phyloP scores from a whole-genome alignment of 2,888 invertebrate genomes.

The Siphonodentalium dalli region DNA sequence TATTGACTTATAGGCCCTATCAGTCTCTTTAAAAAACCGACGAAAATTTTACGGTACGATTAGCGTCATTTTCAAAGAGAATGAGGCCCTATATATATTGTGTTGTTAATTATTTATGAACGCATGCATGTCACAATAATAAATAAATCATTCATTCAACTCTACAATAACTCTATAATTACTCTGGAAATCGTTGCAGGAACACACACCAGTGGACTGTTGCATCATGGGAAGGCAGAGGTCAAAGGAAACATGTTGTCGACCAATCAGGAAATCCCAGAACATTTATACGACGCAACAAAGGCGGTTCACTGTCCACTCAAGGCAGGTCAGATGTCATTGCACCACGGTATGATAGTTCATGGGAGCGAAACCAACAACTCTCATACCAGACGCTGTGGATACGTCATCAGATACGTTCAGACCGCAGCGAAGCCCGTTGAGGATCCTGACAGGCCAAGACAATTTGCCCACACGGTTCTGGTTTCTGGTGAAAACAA shows the following conservation, averaged over 20 bases:
- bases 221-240: slow-evolving; percentile 34
- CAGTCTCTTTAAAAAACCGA: no score
- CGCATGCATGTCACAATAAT: no score
- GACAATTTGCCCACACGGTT: slow-evolving; percentile 38
- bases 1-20: no score
- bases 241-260: slow-evolving; percentile 37
- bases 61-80: no score
- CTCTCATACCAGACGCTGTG: slow-evolving; percentile 40
- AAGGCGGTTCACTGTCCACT: slow-evolving; percentile 37
- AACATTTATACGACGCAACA: slow-evolving; percentile 31
- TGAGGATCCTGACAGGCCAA: slow-evolving; percentile 35
- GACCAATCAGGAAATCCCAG: slow-evolving; percentile 42
- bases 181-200: no score
- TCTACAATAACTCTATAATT: no score
- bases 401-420: slow-evolving; percentile 45
- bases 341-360: slow-evolving; percentile 42
- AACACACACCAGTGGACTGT: slow-evolving; percentile 39
- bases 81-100: no score
- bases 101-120: no score
- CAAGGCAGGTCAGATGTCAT: slow-evolving; percentile 42
- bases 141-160: no score
- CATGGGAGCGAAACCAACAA: slow-evolving; percentile 46
- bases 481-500: slow-evolving; percentile 35
- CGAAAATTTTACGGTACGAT: no score
- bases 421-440: slow-evolving; percentile 37